Conservation (phyloP, 2,113 vertebrate species). For the Mellivora capensis region DNA sequence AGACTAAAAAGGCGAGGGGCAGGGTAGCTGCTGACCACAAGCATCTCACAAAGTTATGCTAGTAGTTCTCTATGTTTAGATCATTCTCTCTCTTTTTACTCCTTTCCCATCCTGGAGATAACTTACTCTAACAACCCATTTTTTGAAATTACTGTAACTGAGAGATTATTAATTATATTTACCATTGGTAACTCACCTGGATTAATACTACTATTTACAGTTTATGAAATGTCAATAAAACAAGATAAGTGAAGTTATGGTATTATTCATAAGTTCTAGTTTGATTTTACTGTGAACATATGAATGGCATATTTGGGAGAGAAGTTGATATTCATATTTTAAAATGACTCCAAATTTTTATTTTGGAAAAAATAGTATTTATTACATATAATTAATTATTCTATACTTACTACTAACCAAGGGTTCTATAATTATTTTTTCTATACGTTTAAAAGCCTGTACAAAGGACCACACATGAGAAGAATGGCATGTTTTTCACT, state of each 20-base stretch:
- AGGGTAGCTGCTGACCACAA: background rate
- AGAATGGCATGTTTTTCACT: background rate
- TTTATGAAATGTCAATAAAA: background rate
- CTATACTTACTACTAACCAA: background rate
- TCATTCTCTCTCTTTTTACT: background rate
- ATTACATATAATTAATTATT: background rate
- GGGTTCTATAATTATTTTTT: slow-evolving; percentile 19
- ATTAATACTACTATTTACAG: slow-evolving; percentile 32
- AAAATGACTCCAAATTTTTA: background rate
- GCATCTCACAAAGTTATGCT: background rate
- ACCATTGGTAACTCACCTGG: background rate
- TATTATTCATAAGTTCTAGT: background rate
- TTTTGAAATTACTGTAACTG: background rate
- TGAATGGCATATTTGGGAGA: slow-evolving; percentile 48
- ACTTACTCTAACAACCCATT: background rate
- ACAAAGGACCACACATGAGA: slow-evolving; percentile 27
- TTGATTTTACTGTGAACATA: slow-evolving; percentile 50
- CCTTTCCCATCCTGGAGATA: background rate
- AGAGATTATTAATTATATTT: slow-evolving; percentile 2
- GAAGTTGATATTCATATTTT: background rate
- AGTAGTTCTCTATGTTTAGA: background rate
- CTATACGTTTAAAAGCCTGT: slow-evolving; percentile 26
- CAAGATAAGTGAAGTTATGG: background rate
- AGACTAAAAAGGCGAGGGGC: background rate
- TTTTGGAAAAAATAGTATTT: background rate